phyloP scores from a whole-genome alignment of 2,113 vertebrate genomes.

The Brevimyrus niger region DNA sequence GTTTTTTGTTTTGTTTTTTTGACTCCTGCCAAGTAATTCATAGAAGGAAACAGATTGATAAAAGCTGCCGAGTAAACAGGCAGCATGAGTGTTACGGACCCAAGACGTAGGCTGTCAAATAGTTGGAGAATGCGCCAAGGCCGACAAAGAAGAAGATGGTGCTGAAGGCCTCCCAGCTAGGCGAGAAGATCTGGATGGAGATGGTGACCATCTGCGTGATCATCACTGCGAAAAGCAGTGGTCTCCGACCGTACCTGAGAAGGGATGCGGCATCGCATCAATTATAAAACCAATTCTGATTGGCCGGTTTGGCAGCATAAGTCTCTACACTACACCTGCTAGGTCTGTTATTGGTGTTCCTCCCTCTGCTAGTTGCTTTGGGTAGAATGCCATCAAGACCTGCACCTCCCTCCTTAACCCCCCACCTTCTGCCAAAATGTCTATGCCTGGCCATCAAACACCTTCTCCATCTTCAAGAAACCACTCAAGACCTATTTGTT shows the following conservation, averaged over 20 bases:
- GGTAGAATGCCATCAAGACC: not conserved
- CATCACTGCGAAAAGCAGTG: conserved; percentile 75
- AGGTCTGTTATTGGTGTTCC: not conserved
- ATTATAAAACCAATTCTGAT: not conserved
- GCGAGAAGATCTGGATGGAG: conserved; percentile 76
- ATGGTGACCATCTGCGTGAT: conserved; percentile 70
- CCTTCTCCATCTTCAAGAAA: not conserved
- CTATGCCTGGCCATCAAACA: not conserved
- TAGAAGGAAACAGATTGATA: not conserved
- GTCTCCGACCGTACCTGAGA: conserved; percentile 75
- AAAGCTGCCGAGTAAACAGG: not conserved
- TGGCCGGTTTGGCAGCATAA: not conserved
- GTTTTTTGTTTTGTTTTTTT: not conserved
- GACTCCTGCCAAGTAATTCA: not conserved
- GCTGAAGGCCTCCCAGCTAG: conserved; percentile 74
- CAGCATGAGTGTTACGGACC: conserved; percentile 51
- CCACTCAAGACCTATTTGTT: not conserved
- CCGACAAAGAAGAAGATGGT: conserved; percentile 71
- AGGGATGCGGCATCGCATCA: not conserved
- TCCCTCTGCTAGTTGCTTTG: not conserved
- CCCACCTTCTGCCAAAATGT: not conserved
- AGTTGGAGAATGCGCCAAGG: conserved; percentile 80
- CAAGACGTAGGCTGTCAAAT: conserved; percentile 78
- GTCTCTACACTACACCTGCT: not conserved
- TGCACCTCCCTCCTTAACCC: not conserved